Evolutionary conservation across 2,888 invertebrate genomes (phyloP).

Genomic region (Cataglyphis rosenhaueri): DNA sequence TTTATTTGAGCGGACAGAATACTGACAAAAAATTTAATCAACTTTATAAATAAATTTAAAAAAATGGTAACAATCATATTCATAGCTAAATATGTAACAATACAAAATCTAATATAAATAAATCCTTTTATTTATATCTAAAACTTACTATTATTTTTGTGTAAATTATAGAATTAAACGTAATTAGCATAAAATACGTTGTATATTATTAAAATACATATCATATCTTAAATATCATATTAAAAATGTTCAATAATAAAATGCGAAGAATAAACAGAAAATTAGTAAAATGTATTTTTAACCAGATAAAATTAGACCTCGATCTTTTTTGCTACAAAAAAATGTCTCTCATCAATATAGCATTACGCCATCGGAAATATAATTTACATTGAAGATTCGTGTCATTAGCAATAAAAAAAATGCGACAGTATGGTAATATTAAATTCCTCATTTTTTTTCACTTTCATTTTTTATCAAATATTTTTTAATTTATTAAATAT

Average conservation of each 20-base stretch:
- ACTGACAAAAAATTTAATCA: neutral
- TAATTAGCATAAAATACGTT: neutral
- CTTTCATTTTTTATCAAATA: constrained; percentile 22
- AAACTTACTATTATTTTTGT: neutral
- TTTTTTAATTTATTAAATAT: no score
- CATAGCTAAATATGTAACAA: neutral
- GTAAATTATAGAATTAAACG: constrained; percentile 1
- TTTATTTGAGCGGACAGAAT: neutral
- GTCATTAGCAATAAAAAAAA: constrained; percentile 12
- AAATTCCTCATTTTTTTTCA: neutral
- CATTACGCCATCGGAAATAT: constrained; percentile 39
- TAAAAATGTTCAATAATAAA: neutral
- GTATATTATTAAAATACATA: neutral
- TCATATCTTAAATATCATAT: neutral
- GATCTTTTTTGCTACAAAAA: neutral
- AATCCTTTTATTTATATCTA: neutral
- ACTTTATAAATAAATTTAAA: neutral
- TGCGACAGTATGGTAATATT: neutral
- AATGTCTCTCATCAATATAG: neutral
- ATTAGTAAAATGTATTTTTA: neutral
- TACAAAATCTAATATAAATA: constrained; percentile 1
- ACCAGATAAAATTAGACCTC: neutral
- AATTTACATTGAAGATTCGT: constrained; percentile 30
- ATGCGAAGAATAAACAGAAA: constrained; percentile 7
- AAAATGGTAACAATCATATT: neutral